Evolutionary conservation across 2,113 vertebrate genomes (phyloP), one percentile per base, ranked within the genome.

Genomic region (Zeus faber): DNA sequence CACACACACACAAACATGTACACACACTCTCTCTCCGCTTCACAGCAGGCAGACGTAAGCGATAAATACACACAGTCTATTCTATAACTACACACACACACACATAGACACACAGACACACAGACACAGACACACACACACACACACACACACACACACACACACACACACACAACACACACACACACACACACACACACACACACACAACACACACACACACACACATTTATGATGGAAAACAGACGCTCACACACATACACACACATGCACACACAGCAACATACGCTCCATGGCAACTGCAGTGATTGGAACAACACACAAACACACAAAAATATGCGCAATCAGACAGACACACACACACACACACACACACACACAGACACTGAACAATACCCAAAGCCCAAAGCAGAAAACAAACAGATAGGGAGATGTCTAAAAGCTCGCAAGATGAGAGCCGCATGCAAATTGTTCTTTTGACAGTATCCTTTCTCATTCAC

Each of bases 391-490:
- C 73, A 77, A 72, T 82, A 64, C 69, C 56, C 54, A 51, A 21
- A 77, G 72, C 69, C 64, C 58, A 68, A 59, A 75, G 71, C 65
- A 63, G 72, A 76, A 82, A 81, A 85, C 75, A 83, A 75, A 83
- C 64, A 76, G 77, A 83, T 71, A 70, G 62, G 48, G 69, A 76
- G 67, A 81, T 62, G 78, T 81, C 84, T 79, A 79, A 85, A 81
- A 83, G 76, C 78, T 83, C 81, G 82, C 62, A 74, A 79, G 81
- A 85, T 83, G 85, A 82, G 79, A 81, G 80, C 78, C 76, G 76
- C 76, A 87, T 86, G 79, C 81, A 86, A 87, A 87, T 87, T 84
- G 79, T 76, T 83, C 82, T 80, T 83, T 81, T 72, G 67, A 84
- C 73, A 75, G 74, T 81, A 82, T 85, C 77, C 76, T 71, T 78